These are phyloP conservation scores for Ichneumoninae sp. DNA, from an alignment of 2,888 invertebrate genomes.

Conservation along the genomic window DNA sequence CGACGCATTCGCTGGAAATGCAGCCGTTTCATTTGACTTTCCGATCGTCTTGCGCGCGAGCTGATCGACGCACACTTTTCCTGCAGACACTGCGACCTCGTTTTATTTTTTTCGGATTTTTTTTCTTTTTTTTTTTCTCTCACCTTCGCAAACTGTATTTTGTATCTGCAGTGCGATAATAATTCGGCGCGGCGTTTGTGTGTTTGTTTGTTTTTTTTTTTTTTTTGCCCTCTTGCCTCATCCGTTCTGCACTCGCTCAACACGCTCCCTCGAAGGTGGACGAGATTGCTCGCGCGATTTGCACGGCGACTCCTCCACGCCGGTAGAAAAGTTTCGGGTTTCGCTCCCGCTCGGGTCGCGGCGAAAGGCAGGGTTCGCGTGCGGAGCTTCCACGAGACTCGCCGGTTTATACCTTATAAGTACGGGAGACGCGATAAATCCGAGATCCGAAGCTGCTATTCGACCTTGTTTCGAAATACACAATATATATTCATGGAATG, in stretches of 20 bases:
- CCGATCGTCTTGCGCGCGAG: constrained; percentile 33
- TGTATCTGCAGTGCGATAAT: background rate
- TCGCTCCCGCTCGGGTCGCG: constrained; percentile 5
- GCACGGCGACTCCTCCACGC: constrained; percentile 1
- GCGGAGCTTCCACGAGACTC: constrained; percentile 6
- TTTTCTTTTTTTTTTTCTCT: constrained; percentile 2
- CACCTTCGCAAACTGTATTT: background rate
- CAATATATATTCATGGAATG: constrained; percentile 12
- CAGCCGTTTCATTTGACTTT: constrained; percentile 68
- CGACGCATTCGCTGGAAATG: constrained; percentile 61
- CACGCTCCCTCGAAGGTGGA: constrained; percentile 27
- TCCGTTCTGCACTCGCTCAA: constrained; percentile 56
- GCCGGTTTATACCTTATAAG: constrained; percentile 41
- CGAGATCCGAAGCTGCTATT: constrained; percentile 16
- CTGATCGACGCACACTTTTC: constrained; percentile 28
- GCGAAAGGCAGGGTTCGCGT: constrained; percentile 8
- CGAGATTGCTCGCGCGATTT: constrained; percentile 37
- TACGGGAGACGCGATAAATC: constrained; percentile 47
- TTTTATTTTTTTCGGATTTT: background rate
- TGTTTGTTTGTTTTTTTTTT: background rate
- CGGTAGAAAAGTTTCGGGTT: constrained; percentile 41
- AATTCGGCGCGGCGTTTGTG: constrained; percentile 6
- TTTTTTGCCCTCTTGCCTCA: constrained; percentile 39
- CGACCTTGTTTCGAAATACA: constrained; percentile 15
- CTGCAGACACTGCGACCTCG: constrained; percentile 31